Evolutionary conservation across 2,113 vertebrate genomes (phyloP).

Genomic region (Lycaon pictus): DNA sequence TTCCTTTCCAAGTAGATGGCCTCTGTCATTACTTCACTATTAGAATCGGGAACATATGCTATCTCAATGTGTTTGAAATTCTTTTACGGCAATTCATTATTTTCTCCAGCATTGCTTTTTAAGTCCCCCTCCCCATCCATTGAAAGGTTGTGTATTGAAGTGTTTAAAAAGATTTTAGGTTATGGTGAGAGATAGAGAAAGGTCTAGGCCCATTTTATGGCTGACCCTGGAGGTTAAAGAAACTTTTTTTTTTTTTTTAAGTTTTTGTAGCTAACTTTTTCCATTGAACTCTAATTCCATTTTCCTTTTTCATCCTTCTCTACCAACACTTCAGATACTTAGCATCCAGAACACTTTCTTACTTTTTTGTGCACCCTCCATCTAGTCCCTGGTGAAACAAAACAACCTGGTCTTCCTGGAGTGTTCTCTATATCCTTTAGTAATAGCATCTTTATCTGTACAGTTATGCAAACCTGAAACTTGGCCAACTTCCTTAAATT

Average conservation of each 20-base stretch:
- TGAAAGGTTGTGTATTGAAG: conserved; percentile 52
- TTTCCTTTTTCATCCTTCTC: conserved; percentile 11
- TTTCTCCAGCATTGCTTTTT: background rate
- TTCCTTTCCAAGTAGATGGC: conserved; percentile 6
- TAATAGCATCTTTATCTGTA: background rate
- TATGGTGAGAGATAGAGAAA: conserved; percentile 20
- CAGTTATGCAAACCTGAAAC: background rate
- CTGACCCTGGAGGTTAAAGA: background rate
- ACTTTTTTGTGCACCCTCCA: background rate
- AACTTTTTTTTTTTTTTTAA: background rate
- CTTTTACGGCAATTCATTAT: conserved; percentile 61
- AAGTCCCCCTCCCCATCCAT: background rate
- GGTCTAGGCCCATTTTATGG: conserved; percentile 18
- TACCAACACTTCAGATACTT: background rate
- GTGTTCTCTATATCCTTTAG: background rate
- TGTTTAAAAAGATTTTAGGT: conserved; percentile 25
- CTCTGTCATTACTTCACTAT: background rate
- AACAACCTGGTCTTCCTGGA: background rate
- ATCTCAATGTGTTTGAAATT: conserved; percentile 52
- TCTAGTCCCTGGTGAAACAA: background rate
- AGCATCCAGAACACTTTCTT: background rate
- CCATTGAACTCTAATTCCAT: background rate
- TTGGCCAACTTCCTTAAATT: background rate
- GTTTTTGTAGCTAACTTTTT: conserved; percentile 1
- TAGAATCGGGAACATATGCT: conserved; percentile 20